phyloP scores from a whole-genome alignment of 2,797 vertebrate species.

The Hozukius guyotensis region DNA sequence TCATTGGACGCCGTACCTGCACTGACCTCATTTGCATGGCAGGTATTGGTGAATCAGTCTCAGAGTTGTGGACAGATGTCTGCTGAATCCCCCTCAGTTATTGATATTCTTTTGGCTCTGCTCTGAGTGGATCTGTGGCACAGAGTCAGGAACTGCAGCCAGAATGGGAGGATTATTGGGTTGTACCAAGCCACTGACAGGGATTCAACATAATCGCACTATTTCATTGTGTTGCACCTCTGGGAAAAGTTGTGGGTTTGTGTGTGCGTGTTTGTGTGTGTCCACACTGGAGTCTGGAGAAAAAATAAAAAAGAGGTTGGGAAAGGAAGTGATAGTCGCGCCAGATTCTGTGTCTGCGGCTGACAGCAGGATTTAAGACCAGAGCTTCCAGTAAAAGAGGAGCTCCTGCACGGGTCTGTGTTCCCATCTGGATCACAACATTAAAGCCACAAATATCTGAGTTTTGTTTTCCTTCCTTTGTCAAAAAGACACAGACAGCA shows the following conservation, averaged over 20 bases:
- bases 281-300: neutral
- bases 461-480: neutral
- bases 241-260: neutral
- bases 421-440: neutral
- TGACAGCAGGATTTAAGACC: conserved; percentile 36
- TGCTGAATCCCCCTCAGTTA: neutral
- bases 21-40: neutral
- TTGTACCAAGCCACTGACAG: conserved; percentile 17
- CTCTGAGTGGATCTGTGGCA: conserved; percentile 21
- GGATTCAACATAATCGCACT: conserved; percentile 24
- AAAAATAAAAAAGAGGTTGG: neutral
- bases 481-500: neutral
- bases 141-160: conserved; percentile 16
- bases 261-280: neutral
- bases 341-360: conserved; percentile 11
- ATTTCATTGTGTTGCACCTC: conserved; percentile 36
- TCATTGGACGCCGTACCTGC: neutral
- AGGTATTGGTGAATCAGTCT: neutral
- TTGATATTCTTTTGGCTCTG: conserved; percentile 13
- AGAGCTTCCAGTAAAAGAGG: conserved; percentile 26
- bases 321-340: neutral
- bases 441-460: neutral
- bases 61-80: neutral
- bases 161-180: conserved; percentile 18
- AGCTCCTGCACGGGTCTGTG: neutral